Conservation (phyloP, 1,140 invertebrate genomes). For the Triops longicaudatus region DNA sequence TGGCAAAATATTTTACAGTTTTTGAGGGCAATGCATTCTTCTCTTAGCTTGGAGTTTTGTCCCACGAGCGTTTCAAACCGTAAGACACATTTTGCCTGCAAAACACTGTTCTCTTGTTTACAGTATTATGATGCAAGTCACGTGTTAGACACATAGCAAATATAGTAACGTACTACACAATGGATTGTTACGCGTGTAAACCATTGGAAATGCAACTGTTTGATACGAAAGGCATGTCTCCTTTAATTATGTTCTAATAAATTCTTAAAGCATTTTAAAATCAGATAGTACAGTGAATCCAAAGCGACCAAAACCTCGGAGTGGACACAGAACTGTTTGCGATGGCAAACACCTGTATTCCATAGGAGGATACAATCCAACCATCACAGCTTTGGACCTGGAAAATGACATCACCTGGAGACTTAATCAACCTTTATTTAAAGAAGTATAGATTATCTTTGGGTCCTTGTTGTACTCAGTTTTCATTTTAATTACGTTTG, state of each 20-base stretch:
- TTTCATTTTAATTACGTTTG: background rate
- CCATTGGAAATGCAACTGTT: background rate
- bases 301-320: background rate
- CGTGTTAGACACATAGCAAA: background rate
- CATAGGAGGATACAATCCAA: background rate
- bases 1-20: no score
- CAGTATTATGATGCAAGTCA: background rate
- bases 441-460: background rate
- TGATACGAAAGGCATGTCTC: background rate
- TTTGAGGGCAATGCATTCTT: no score
- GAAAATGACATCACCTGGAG: background rate
- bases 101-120: background rate
- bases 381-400: background rate
- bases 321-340: background rate
- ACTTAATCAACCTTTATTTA: background rate
- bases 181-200: background rate
- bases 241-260: background rate
- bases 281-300: background rate
- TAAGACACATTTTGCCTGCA: no score
- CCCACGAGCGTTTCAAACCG: no score
- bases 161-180: background rate
- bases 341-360: slow-evolving; percentile 5
- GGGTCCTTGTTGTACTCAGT: background rate
- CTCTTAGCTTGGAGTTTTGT: no score
- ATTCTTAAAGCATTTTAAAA: background rate